Base-by-base conservation (phyloP, 2,797 vertebrate genomes). In the Crocodylus rhombifer region DNA sequence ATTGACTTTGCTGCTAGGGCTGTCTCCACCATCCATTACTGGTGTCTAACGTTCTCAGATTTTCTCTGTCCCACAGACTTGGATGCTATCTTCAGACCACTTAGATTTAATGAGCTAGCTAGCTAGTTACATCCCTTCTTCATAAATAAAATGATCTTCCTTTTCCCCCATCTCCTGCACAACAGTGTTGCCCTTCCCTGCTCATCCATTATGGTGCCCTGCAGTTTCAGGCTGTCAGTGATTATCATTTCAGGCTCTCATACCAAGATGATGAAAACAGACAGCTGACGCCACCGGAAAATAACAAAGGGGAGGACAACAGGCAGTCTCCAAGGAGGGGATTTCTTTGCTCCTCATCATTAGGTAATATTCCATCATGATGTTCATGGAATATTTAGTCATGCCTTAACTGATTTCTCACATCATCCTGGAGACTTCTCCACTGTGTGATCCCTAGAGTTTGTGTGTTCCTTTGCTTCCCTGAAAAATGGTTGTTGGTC, bases 191-290 rank as follows among this genome's bases (percentile, higher is more conserved):
- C 20, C 33, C 36, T n/a, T 64, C 63, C 12, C 42, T 51, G 55
- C 76, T 18, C 65, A 33, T 25, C 36, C 51, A 16, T 0, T 3
- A 33, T 14, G 73, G 69, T 26, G 25, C 14, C 5, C 28, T 82
- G 51, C 58, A 91, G 86, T 92, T 80, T 74, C 82, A 82, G 87
- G 85, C 84, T 23, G 30, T 5, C 12, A 87, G 85, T 90, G 7
- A 89, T 96, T 94, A 97, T 79, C 87, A 76, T 95, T 97, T 71
- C 95, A 99, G 99, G 98, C 98, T 99, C 61, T 98, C 98, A 86
- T 99, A 98, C 97, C 98, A 98, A 62, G 99, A 99, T 86, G 99
- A 99, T 65, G 98, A 99, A 95, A 98, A 98, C 95, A 99, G 98
- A 97, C 99, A 99, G 96, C 92, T 99, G 89, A 98, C 99, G 89